Base-by-base conservation (phyloP, 2,888 invertebrate genomes). In the Bombyx huttoni region DNA sequence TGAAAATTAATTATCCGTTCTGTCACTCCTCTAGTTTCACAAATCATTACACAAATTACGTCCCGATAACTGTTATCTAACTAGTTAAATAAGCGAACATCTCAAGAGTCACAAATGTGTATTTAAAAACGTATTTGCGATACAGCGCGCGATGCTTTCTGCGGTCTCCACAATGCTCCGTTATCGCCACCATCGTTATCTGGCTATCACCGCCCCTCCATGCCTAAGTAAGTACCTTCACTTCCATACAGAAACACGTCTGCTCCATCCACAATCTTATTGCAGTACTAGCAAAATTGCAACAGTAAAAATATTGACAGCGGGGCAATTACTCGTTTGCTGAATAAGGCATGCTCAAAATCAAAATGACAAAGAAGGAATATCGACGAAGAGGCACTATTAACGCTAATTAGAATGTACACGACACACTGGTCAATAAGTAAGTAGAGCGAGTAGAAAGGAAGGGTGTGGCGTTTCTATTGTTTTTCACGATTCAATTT, bases 101-200 rank as follows among this genome's bases (percentile, higher is more conserved):
- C 8, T 40, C 40, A 40, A 40, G 40, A 40, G 6, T 10, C 40
- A 40, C 12, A 40, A 12, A 40, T 10, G 12, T 10, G 12, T 3
- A 7, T 12, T 40, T 40, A 8, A 12, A 40, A 40, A 40, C 40
- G 40, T 40, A 40, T 5, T 40, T 40, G 49, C 54, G 58, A 56
- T 59, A 58, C 61, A 53, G 59, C 55, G 54, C 62, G 63, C 57
- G 57, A 52, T 58, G 61, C 56, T 61, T 62, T 56, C 62, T 61
- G 66, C 68, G 74, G 73, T 75, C 75, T 77, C 72, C 61, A 56
- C 47, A 63, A 63, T 67, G 59, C 50, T 63, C 64, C 69, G 73
- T 83, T 86, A 85, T 85, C 84, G 76, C 66, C 52, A 54, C 59
- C 72, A 64, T 72, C 79, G 79, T 78, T 85, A 85, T 85, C 85